Percentiles rank a stretch among this genome's conserved stretches.
Evolutionary conservation across 2,113 vertebrate species (phyloP).

Genomic region (Xerus inauris): DNA sequence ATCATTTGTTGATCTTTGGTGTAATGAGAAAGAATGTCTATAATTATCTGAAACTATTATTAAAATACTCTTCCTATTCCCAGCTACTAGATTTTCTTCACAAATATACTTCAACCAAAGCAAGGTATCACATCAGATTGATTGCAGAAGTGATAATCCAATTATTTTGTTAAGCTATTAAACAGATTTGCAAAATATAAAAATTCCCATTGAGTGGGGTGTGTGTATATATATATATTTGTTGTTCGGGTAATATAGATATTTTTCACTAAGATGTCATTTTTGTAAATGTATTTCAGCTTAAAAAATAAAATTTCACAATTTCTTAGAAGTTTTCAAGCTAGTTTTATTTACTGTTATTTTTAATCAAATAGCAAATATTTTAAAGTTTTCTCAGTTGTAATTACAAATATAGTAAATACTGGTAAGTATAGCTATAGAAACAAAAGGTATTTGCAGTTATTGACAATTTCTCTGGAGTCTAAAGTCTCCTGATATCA

Average conservation of each 20-base stretch:
- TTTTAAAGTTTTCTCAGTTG: not conserved
- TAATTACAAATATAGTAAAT: conserved; percentile 14
- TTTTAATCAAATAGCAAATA: not conserved
- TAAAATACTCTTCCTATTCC: not conserved
- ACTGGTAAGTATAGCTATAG: not conserved
- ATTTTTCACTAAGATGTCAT: conserved; percentile 25
- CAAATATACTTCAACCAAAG: not conserved
- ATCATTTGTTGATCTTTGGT: not conserved
- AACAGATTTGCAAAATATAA: conserved; percentile 12
- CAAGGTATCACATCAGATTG: not conserved
- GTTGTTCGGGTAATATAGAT: not conserved
- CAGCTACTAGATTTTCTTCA: not conserved
- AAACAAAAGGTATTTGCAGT: conserved; percentile 1
- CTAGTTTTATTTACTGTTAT: not conserved
- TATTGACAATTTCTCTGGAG: not conserved
- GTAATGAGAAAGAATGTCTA: not conserved
- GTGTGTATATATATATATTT: not conserved
- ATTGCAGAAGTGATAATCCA: not conserved
- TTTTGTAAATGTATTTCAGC: not conserved
- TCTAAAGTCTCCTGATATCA: not conserved
- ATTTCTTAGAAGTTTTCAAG: not conserved
- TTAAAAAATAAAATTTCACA: not conserved
- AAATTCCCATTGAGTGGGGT: not conserved
- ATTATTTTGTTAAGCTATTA: not conserved
- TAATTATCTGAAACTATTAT: not conserved